A percentile compares a stretch with the other conserved stretches of the same genome.
These are phyloP conservation scores for Nesidiocoris tenuis DNA, from an alignment of 2,888 invertebrate species.

Conservation along the genomic window DNA sequence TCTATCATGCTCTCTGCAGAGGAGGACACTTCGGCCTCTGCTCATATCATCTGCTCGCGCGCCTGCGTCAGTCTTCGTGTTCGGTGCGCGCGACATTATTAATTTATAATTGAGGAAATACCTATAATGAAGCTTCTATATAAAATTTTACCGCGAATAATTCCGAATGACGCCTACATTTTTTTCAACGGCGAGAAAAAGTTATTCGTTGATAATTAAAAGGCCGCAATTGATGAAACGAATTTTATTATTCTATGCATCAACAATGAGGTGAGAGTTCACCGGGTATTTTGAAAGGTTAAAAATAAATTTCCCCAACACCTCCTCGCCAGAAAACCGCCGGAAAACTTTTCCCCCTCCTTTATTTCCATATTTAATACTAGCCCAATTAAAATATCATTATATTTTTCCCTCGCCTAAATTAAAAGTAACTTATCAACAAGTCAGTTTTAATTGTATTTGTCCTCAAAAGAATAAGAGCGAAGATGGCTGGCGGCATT, in stretches of 20 bases:
- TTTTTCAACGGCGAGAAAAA: no score
- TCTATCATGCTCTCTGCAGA: no score
- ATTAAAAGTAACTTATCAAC: conserved; percentile 48
- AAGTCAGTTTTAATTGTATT: conserved; percentile 46
- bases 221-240: conserved; percentile 48
- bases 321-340: background rate
- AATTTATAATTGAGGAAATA: no score
- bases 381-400: conserved; percentile 45
- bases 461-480: conserved; percentile 16
- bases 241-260: conserved; percentile 49
- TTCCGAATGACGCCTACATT: no score
- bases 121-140: no score
- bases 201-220: no score
- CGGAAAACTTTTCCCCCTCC: background rate
- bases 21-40: no score
- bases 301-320: conserved; percentile 40
- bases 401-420: conserved; percentile 45
- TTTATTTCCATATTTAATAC: conserved; percentile 38
- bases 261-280: conserved; percentile 45
- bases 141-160: no score
- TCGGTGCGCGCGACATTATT: no score
- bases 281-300: conserved; percentile 44
- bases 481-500: background rate
- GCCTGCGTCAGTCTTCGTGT: no score
- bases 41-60: no score